These are phyloP conservation scores for Sphyrna mokarran DNA, from an alignment of 2,113 vertebrate species.

Conservation along the genomic window DNA sequence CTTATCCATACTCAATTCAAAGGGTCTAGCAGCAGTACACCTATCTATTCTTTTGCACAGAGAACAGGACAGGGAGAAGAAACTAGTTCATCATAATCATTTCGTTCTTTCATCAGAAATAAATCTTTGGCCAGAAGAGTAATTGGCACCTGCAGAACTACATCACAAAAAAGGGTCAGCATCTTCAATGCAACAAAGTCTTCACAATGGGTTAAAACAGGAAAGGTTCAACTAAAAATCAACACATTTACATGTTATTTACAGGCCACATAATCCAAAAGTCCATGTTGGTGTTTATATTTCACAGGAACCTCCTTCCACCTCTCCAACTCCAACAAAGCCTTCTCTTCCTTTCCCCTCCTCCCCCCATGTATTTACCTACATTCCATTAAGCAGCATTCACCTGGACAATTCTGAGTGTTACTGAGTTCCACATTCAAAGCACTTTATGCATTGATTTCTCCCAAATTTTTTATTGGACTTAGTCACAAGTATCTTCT, in stretches of 20 bases:
- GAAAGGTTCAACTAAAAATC: not conserved
- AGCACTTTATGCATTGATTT: not conserved
- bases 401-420: not conserved
- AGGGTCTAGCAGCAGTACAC: not conserved
- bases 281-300: not conserved
- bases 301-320: not conserved
- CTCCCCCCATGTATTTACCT: not conserved
- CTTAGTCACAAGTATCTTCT: not conserved
- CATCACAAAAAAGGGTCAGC: not conserved
- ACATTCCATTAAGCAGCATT: not conserved
- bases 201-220: not conserved
- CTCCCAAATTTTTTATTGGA: not conserved
- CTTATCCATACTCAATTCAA: not conserved
- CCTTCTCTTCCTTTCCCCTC: not conserved
- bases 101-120: not conserved
- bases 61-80: not conserved
- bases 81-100: not conserved
- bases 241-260: not conserved
- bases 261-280: not conserved
- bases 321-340: not conserved
- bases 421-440: not conserved
- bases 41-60: not conserved
- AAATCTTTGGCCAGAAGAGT: not conserved
- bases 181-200: not conserved
- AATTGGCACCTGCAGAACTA: too few relatives aligned